Evolutionary conservation across 2,113 vertebrate genomes (phyloP).

Genomic region (Polypterus senegalus): DNA sequence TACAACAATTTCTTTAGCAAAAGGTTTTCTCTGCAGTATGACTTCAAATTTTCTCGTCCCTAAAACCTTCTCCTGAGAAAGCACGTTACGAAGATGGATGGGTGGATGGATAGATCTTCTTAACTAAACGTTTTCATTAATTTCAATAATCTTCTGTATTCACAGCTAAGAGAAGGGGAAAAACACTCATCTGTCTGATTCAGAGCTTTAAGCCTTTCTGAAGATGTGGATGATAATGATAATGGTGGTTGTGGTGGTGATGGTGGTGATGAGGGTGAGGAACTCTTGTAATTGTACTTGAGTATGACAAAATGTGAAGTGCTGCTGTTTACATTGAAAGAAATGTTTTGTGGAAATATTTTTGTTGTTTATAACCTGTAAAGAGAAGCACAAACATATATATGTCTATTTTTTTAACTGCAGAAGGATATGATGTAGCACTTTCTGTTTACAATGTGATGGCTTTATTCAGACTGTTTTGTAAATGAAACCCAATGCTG

Average conservation of each 20-base stretch:
- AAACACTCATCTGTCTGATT: conserved; percentile 39
- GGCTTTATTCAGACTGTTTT: conserved; percentile 35
- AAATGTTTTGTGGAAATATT: conserved; percentile 6
- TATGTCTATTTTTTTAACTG: conserved; percentile 1
- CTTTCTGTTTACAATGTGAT: conserved; percentile 37
- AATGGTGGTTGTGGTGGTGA: conserved; percentile 6
- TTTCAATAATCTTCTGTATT: conserved; percentile 20
- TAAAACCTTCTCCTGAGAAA: too few relatives aligned
- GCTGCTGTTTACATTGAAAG: conserved; percentile 43
- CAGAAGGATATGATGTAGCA: conserved; percentile 29
- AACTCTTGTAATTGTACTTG: background rate
- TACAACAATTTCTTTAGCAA: too few relatives aligned
- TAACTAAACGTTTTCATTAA: conserved; percentile 7
- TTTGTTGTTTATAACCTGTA: conserved; percentile 5
- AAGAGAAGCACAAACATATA: conserved; percentile 5
- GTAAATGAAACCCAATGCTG: conserved; percentile 42
- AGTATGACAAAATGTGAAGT: conserved; percentile 18
- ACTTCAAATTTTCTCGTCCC: too few relatives aligned
- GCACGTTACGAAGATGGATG: too few relatives aligned
- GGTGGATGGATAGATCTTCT: too few relatives aligned
- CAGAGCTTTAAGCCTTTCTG: conserved; percentile 17
- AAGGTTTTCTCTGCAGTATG: too few relatives aligned
- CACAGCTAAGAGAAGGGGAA: conserved; percentile 58
- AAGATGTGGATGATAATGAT: conserved; percentile 8
- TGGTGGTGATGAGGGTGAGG: background rate